Conservation (phyloP, 1,140 invertebrate species). For the Microplitis demolitor region DNA sequence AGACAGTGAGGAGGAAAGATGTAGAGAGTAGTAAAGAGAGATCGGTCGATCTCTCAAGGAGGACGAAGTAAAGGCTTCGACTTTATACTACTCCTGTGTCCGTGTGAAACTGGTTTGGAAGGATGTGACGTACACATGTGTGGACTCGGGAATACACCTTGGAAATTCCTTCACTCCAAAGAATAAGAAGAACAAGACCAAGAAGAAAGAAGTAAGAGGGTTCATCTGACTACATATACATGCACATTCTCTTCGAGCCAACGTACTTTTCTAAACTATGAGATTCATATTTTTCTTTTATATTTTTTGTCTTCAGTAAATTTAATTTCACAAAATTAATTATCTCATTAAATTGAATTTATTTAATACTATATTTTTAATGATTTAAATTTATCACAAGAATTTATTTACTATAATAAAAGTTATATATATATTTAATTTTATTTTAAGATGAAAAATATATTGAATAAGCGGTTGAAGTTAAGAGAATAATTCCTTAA, state of each 20-base stretch:
- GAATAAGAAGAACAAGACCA: conserved; percentile 23
- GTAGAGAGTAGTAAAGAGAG: conserved; percentile 18
- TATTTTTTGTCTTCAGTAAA: neutral
- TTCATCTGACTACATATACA: neutral
- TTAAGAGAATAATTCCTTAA: conserved; percentile 12
- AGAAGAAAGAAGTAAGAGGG: conserved; percentile 19
- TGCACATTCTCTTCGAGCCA: neutral
- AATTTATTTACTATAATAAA: too few relatives aligned
- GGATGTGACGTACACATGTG: conserved; percentile 47
- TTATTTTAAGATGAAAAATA: neutral
- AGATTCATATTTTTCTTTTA: neutral
- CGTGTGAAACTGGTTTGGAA: conserved; percentile 57
- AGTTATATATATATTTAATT: too few relatives aligned
- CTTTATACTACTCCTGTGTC: conserved; percentile 33
- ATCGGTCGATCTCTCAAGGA: conserved; percentile 32
- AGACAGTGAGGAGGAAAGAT: conserved; percentile 33
- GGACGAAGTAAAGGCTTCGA: conserved; percentile 29
- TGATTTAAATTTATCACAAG: too few relatives aligned
- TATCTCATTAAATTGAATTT: conserved; percentile 1
- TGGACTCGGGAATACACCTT: conserved; percentile 41
- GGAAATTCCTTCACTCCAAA: conserved; percentile 41
- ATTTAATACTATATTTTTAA: neutral
- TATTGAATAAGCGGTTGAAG: neutral
- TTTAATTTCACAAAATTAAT: neutral
- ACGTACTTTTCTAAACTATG: conserved; percentile 10